Evolutionary conservation across 2,113 vertebrate genomes (phyloP).

Genomic region (Laticauda laticaudata): DNA sequence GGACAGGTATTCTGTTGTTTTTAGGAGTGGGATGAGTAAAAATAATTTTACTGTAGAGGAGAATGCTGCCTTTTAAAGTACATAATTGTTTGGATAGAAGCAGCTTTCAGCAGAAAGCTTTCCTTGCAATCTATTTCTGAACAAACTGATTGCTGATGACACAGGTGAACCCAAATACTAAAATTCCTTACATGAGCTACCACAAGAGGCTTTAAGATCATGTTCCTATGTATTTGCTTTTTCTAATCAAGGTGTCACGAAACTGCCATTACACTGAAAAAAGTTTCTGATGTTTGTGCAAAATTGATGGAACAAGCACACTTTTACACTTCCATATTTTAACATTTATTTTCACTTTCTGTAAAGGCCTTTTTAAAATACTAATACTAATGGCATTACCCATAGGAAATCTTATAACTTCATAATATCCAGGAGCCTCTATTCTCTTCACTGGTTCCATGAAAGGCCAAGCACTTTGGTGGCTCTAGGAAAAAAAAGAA

Average conservation of each 20-base stretch:
- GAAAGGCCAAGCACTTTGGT: conserved; percentile 98
- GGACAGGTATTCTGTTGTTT: neutral
- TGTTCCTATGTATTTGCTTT: too few relatives aligned
- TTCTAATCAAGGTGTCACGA: neutral
- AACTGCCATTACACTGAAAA: neutral
- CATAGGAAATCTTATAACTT: conserved; percentile 99
- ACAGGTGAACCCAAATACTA: neutral
- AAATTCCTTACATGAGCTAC: neutral
- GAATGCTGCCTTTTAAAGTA: neutral
- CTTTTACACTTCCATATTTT: neutral
- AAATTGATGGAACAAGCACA: neutral
- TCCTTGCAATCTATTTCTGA: neutral
- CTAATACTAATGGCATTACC: conserved; percentile 81
- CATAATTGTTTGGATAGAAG: neutral
- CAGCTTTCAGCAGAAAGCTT: neutral
- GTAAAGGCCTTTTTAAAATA: conserved; percentile 67
- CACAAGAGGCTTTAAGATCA: neutral
- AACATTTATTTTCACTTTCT: conserved; percentile 34
- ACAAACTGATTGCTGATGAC: neutral
- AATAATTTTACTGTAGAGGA: neutral
- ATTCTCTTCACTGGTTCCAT: conserved; percentile 99
- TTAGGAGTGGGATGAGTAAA: neutral
- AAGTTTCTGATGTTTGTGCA: neutral
- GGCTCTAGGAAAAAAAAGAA: conserved; percentile 80
- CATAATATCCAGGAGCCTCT: conserved; percentile 98